These are phyloP conservation scores for Empidonax alnorum DNA, from an alignment of 2,113 vertebrate species.

Conservation along the genomic window DNA sequence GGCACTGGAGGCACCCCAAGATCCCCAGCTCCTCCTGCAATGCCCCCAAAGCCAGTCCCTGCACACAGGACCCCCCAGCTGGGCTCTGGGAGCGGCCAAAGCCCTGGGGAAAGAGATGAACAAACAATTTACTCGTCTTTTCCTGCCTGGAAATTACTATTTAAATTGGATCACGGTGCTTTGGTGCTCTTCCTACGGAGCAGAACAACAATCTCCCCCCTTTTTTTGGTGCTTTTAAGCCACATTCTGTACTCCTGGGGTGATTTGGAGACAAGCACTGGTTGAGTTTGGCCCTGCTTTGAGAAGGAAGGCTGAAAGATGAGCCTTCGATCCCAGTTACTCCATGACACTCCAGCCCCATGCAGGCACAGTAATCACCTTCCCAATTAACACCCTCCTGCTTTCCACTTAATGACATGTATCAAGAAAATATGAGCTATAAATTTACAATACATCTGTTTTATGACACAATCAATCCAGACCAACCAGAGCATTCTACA, in stretches of 20 bases:
- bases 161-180: fast-evolving
- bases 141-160: fast-evolving
- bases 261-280: fast-evolving
- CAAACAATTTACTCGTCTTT: fast-evolving
- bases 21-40: no score
- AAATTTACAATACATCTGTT: not conserved
- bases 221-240: not conserved
- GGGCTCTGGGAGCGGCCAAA: not conserved
- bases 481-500: not conserved
- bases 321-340: fast-evolving
- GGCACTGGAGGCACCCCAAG: not conserved
- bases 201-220: not conserved
- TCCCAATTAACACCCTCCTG: not conserved
- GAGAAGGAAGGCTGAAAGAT: not conserved
- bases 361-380: fast-evolving
- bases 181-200: fast-evolving
- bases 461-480: not conserved
- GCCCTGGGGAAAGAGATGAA: not conserved
- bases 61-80: fast-evolving
- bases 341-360: not conserved
- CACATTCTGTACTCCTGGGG: fast-evolving
- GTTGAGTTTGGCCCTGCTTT: not conserved
- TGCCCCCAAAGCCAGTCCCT: fast-evolving
- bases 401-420: not conserved
- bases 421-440: not conserved